Conservation (phyloP, 2,797 vertebrate species). For the Scolopax bukidnonensis region DNA sequence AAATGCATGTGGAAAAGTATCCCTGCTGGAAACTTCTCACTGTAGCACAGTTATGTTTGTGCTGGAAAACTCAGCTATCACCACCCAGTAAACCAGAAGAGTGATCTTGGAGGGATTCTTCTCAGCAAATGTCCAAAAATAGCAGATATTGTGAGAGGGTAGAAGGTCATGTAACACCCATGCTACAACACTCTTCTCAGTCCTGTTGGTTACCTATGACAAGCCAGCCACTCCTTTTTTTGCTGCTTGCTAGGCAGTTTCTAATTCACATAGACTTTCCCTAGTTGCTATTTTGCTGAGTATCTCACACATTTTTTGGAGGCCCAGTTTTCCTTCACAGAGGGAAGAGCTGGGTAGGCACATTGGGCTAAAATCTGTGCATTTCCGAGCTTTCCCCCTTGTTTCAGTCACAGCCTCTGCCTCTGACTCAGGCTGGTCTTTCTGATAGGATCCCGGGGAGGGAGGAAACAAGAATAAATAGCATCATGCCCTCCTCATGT, state of each 20-base stretch:
- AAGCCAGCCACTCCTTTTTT: background rate
- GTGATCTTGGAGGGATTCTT: conserved; percentile 43
- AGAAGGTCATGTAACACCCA: conserved; percentile 53
- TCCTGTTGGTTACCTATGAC: background rate
- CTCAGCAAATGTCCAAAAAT: conserved; percentile 59
- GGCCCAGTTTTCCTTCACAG: conserved; percentile 3
- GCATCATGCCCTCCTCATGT: conserved; percentile 49
- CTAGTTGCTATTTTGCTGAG: conserved; percentile 12
- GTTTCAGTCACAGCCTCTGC: conserved; percentile 30
- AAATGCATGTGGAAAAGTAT: conserved; percentile 16
- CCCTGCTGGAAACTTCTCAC: conserved; percentile 24
- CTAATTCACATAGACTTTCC: background rate
- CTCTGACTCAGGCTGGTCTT: conserved; percentile 51
- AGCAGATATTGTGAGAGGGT: conserved; percentile 49
- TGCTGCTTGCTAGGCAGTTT: conserved; percentile 26
- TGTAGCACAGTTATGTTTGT: conserved; percentile 56
- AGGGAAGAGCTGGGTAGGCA: background rate
- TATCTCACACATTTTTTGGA: background rate
- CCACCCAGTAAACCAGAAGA: conserved; percentile 48
- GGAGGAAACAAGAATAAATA: conserved; percentile 60
- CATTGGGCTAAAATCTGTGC: background rate
- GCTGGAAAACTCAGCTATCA: conserved; percentile 62
- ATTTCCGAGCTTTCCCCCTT: background rate
- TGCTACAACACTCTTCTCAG: background rate
- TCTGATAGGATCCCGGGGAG: conserved; percentile 47